phyloP scores from a whole-genome alignment of 2,888 invertebrate genomes.

The Theodoxus fluviatilis region DNA sequence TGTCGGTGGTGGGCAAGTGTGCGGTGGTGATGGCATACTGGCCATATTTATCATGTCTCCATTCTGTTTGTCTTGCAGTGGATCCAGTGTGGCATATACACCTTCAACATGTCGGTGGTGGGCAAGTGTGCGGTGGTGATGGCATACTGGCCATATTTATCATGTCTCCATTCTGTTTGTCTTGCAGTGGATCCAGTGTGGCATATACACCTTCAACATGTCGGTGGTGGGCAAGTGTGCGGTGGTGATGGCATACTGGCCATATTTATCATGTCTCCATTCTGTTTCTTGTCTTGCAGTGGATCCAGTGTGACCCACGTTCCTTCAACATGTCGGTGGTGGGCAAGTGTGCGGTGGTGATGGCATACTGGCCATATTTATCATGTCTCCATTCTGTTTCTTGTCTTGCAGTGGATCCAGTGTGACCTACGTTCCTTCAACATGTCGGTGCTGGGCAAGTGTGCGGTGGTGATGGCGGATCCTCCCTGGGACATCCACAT shows the following conservation, averaged over 20 bases:
- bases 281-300: slow-evolving; percentile 72
- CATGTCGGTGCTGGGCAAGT: slow-evolving; percentile 92
- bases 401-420: slow-evolving; percentile 91
- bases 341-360: slow-evolving; percentile 96
- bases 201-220: background rate
- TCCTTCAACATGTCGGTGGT: slow-evolving; percentile 89
- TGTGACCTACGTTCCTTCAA: slow-evolving; percentile 91
- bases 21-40: too few relatives aligned
- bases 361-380: slow-evolving; percentile 81
- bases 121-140: too few relatives aligned
- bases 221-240: too few relatives aligned
- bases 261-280: too few relatives aligned
- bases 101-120: too few relatives aligned
- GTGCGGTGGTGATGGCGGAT: slow-evolving; percentile 94
- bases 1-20: too few relatives aligned
- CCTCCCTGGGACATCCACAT: slow-evolving; percentile 98
- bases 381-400: background rate
- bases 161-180: background rate
- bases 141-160: too few relatives aligned
- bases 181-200: background rate
- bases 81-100: too few relatives aligned
- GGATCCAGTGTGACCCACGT: slow-evolving; percentile 96
- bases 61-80: too few relatives aligned
- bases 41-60: too few relatives aligned
- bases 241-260: too few relatives aligned